Evolutionary conservation across 2,797 vertebrate species (phyloP).

Genomic region (Smutsia temminckii): DNA sequence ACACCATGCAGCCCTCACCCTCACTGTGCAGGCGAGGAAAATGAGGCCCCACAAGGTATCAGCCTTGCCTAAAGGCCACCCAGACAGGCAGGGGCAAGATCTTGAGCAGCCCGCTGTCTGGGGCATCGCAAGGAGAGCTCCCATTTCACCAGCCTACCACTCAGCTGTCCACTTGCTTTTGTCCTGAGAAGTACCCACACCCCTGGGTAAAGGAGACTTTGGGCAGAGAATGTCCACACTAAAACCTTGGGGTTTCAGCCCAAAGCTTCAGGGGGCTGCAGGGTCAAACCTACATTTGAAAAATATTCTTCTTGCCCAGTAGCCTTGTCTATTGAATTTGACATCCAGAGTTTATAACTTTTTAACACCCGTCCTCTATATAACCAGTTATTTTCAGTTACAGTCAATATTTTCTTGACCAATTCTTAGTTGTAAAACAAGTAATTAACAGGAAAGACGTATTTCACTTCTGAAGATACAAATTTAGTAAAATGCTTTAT

Average conservation of each 20-base stretch:
- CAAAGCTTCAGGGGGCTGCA: background rate
- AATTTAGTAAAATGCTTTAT: background rate
- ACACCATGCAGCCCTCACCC: background rate
- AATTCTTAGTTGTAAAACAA: background rate
- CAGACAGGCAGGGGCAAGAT: background rate
- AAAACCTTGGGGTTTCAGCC: background rate
- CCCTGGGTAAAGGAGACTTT: background rate
- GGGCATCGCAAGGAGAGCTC: background rate
- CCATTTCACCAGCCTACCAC: rapidly evolving
- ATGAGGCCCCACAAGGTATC: rapidly evolving
- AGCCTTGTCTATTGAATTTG: background rate
- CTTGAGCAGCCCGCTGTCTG: background rate
- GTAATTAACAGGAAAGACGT: background rate
- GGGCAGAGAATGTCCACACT: background rate
- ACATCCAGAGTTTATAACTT: background rate
- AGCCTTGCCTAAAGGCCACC: background rate
- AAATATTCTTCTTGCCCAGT: background rate
- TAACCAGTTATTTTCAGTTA: background rate
- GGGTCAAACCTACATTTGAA: background rate
- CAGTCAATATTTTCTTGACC: background rate
- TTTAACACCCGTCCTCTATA: background rate
- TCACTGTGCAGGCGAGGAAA: background rate
- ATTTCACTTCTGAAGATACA: background rate
- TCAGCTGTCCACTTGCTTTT: background rate
- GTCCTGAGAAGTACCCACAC: background rate